Base-by-base conservation (phyloP, 2,888 invertebrate genomes). In the Alloplasta piceator region DNA sequence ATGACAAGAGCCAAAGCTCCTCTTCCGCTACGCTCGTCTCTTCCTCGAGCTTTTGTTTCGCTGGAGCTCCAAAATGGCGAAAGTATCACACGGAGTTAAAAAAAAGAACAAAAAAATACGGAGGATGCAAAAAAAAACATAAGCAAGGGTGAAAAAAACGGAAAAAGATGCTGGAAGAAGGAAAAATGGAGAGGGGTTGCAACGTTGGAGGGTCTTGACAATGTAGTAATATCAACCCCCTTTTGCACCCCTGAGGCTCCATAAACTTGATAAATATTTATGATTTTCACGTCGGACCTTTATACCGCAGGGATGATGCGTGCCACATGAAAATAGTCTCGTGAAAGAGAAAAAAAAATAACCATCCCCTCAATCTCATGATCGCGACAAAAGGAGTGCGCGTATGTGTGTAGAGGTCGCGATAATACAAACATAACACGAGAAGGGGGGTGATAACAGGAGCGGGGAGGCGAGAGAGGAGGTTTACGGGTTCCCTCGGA, bases 181-280 rank as follows among this genome's bases (percentile, higher is more conserved):
- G 58, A 72, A 55, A 68, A 79, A 60, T 50, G 63, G 77, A 71
- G 41, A 70, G 38, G 26, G 66, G 52, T 46, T 67, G 55, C 50
- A 55, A 72, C 66, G 55, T 70, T 52, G 68, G 64, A 60, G 72
- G 52, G 75, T 12, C 71, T 50, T 56, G 58, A 77, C 70, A 73
- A 64, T 77, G 80, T 73, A 66, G 77, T 26, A 26, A 26, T 26
- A 26, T 26, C 26, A 26, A 1, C 60, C 66, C 6, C 41, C 56
- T 10, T 10, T 4, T 4, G 2, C 63, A 50, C 83, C 83, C 85
- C 84, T 61, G 68, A 77, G 83, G 88, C 82, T 85, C 84, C 43
- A 61, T 80, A 86, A 89, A 88, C 85, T 89, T 89, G 87, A 90
- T 89, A 90, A 89, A 89, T 88, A 89, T 89, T 89, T 88, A 88